Evolutionary conservation across 1,140 invertebrate species (phyloP), one percentile per base, ranked within the genome.

Genomic region (Bombus haemorrhoidalis): DNA sequence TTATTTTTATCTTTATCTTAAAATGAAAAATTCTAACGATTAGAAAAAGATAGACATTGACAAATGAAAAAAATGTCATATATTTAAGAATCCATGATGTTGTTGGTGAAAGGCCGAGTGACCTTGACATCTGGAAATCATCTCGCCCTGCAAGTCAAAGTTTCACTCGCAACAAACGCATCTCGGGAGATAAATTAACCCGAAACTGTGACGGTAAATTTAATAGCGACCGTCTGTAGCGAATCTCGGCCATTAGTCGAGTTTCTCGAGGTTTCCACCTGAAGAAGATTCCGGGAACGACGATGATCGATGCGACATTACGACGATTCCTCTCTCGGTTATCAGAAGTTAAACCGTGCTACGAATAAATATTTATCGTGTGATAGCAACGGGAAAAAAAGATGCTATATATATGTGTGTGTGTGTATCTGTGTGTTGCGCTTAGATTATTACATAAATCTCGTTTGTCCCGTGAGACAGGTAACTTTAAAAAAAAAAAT

Each of bases 371-470:
- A 80, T 84, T 84, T 79, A 62, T 53, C 53, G 25, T 5, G 15
- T 39, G 76, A 84, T 84, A 84, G 15, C 13, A 32, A n/a, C 22
- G 34, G 22, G 12, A 9, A n/a, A 37, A 64, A 69, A 25, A 39
- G 18, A 37, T 1, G 6, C 4, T 8, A 22, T 53, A 8, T 53
- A 15, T 47, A 18, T 47, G 8, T n/a, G 64, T 47, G 64, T 47
- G 34, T 37, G 43, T 47, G 5, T 47, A 47, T 47, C 43, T 47
- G 43, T 47, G 43, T 28, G 76, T 59, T 62, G 9, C 34, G 15
- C 47, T 78, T 78, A 59, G 37, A 84, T 84, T 72, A 84, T 80
- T 80, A 72, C 76, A 62, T 80, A 71, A 79, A 84, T 80, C 76
- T 25, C n/a, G 22, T 6, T 68, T 39, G 18, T 0, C 1, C n/a